These are phyloP conservation scores for Pachymerium ferrugineum DNA, from an alignment of 2,888 invertebrate species.

Conservation along the genomic window DNA sequence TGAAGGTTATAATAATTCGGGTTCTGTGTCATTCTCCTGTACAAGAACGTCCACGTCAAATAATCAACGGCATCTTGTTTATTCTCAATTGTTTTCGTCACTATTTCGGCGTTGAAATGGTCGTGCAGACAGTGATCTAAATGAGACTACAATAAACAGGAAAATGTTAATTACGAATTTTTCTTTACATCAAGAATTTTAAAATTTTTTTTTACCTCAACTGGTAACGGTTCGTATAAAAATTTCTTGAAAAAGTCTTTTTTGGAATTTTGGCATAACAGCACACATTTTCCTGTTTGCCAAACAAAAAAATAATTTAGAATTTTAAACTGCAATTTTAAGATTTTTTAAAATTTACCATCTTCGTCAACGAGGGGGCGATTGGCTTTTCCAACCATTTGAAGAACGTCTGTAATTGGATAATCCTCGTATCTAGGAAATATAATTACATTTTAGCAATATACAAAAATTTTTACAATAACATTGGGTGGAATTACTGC, in stretches of 20 bases:
- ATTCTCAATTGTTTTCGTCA: constrained; percentile 98
- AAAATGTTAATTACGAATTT: neutral
- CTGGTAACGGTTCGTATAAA: constrained; percentile 90
- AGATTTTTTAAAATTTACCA: constrained; percentile 52
- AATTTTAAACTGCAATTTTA: constrained; percentile 31
- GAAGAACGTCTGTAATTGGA: constrained; percentile 91
- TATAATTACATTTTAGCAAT: neutral
- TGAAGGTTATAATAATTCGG: constrained; percentile 99
- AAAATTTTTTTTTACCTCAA: constrained; percentile 58
- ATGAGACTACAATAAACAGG: constrained; percentile 63
- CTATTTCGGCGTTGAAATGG: constrained; percentile 99
- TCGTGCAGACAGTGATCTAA: constrained; percentile 96
- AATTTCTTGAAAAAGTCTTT: constrained; percentile 99
- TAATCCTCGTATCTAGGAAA: constrained; percentile 89
- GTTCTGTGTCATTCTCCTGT: constrained; percentile 93
- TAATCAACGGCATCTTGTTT: constrained; percentile 99
- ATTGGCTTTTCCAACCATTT: constrained; percentile 97
- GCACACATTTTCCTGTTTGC: constrained; percentile 77
- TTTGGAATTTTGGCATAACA: constrained; percentile 95
- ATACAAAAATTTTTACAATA: neutral
- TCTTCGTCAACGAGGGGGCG: constrained; percentile 86
- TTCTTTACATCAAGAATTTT: neutral
- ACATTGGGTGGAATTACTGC: neutral
- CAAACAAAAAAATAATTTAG: too few relatives aligned
- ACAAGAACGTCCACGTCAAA: constrained; percentile 98